Evolutionary conservation across 1,140 invertebrate species (phyloP).

Genomic region (Saxidomus purpurata): DNA sequence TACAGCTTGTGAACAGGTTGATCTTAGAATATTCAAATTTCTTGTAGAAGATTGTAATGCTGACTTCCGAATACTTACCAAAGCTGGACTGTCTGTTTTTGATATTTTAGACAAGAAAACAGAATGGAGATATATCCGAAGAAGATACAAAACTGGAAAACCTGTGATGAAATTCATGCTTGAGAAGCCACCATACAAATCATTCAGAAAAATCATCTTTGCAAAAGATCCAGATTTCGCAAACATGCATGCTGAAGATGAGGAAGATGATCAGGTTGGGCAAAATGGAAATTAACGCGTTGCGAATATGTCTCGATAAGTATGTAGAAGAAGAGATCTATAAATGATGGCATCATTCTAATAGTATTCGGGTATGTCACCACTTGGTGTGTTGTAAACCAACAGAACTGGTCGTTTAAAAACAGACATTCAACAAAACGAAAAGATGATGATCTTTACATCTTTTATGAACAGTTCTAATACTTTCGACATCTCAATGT

Average conservation of each 20-base stretch:
- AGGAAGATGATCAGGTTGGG: no score
- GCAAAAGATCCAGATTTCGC: neutral
- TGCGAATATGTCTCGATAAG: no score
- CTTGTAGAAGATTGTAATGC: conserved; percentile 5
- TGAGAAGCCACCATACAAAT: neutral
- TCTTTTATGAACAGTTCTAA: neutral
- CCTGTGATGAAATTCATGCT: neutral
- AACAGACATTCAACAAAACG: no score
- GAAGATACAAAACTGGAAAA: neutral
- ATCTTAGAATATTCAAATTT: neutral
- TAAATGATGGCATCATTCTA: no score
- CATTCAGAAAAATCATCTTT: neutral
- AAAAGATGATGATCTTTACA: neutral
- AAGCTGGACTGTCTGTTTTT: neutral
- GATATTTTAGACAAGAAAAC: neutral
- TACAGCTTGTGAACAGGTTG: neutral
- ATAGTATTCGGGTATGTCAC: no score
- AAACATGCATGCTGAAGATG: no score
- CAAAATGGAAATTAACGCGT: no score
- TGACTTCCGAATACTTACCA: neutral
- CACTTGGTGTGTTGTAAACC: no score
- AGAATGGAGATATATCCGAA: neutral
- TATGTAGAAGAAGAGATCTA: no score
- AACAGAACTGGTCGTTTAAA: no score
- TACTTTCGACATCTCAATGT: neutral